Conservation (phyloP, 2,113 vertebrate genomes). For the Oenanthe melanoleuca region DNA sequence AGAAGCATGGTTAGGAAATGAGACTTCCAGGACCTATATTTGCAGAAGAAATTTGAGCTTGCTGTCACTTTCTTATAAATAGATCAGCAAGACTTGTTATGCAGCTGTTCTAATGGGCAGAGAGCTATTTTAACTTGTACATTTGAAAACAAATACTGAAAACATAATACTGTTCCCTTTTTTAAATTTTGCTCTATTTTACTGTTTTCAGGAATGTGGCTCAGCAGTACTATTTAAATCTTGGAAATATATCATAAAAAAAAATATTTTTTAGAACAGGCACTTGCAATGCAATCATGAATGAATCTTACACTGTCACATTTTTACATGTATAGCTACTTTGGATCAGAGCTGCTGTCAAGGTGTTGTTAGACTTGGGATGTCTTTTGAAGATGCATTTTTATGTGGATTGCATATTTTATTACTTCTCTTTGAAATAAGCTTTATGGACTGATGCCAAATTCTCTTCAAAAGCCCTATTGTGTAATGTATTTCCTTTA, state of each 20-base stretch:
- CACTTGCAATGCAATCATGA: background rate
- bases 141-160: slow-evolving; percentile 2
- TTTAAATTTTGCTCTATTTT: background rate
- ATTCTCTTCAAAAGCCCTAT: background rate
- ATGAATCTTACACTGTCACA: background rate
- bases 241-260: background rate
- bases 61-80: slow-evolving; percentile 37
- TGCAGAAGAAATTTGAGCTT: background rate
- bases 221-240: background rate
- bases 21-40: background rate
- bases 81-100: background rate
- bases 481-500: background rate
- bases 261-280: background rate
- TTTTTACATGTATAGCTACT: background rate
- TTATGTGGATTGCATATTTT: background rate
- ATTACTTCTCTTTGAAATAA: background rate
- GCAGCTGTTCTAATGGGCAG: background rate
- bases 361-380: background rate
- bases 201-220: background rate
- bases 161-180: background rate
- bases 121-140: slow-evolving; percentile 5
- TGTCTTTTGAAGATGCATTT: background rate
- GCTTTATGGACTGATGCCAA: background rate
- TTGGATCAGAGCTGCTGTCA: background rate
- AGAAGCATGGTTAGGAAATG: background rate